Evolutionary conservation across 2,113 vertebrate species (phyloP).

Genomic region (Sinosuthora webbiana): DNA sequence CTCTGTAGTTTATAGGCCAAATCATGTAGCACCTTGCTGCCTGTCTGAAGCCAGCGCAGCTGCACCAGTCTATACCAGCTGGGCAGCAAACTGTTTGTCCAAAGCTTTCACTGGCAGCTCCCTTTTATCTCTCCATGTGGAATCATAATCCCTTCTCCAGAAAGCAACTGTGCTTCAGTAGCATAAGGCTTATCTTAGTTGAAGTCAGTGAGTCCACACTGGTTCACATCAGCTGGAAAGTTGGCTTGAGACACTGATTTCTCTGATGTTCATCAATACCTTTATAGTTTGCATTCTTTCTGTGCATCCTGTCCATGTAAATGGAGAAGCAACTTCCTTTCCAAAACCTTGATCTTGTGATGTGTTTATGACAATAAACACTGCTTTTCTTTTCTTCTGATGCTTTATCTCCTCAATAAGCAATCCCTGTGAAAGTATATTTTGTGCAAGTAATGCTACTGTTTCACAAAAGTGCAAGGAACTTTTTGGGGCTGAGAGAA

Average conservation of each 20-base stretch:
- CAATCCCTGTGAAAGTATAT: background rate
- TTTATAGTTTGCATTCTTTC: background rate
- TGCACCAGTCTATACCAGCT: background rate
- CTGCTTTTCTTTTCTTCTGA: background rate
- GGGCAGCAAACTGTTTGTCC: background rate
- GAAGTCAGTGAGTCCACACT: background rate
- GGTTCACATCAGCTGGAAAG: background rate
- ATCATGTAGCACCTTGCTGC: background rate
- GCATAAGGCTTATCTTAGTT: background rate
- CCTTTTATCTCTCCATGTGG: background rate
- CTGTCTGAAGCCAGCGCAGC: background rate
- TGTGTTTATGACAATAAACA: accelerated
- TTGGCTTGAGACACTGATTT: background rate
- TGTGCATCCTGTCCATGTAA: background rate
- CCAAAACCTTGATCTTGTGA: background rate
- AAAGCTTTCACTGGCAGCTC: background rate
- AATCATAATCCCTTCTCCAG: background rate
- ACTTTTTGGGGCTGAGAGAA: background rate
- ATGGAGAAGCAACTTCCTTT: background rate
- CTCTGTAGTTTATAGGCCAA: background rate
- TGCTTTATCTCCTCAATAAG: background rate
- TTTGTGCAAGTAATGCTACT: background rate
- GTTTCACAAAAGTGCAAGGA: background rate
- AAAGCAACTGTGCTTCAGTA: background rate
- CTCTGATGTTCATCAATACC: background rate